phyloP scores from a whole-genome alignment of 2,113 vertebrate genomes.

The Athene cunicularia region DNA sequence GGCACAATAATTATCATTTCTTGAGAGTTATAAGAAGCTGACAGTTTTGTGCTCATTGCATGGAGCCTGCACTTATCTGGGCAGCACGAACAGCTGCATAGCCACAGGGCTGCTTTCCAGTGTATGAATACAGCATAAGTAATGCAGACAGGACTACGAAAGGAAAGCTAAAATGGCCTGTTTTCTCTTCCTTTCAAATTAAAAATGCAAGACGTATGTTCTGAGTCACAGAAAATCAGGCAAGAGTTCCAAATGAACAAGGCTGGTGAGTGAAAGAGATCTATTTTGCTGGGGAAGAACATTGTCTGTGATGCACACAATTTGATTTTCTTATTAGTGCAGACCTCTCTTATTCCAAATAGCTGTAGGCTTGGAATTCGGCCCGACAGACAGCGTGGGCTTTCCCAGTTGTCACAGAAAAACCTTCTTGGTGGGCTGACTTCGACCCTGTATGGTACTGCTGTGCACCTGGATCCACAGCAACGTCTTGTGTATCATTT shows the following conservation, averaged over 20 bases:
- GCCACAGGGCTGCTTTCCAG: constrained; percentile 45
- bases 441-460: not conserved
- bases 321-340: constrained; percentile 30
- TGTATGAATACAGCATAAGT: not conserved
- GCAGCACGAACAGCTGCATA: constrained; percentile 32
- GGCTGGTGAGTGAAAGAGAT: not conserved
- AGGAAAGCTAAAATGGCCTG: constrained; percentile 8
- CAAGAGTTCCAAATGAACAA: not conserved
- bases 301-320: not conserved
- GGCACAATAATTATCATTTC: constrained; percentile 6
- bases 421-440: not conserved
- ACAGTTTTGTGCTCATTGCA: not conserved
- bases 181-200: constrained; percentile 35
- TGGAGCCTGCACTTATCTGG: constrained; percentile 22
- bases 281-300: not conserved
- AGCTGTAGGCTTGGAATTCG: constrained; percentile 18
- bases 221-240: constrained; percentile 16
- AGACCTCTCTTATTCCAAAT: not conserved
- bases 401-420: not conserved
- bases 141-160: not conserved
- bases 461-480: not conserved
- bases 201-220: constrained; percentile 49
- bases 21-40: not conserved
- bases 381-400: not conserved
- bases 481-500: rapidly evolving